Conservation (phyloP, 2,113 vertebrate species). For the Xiphophorus maculatus region DNA sequence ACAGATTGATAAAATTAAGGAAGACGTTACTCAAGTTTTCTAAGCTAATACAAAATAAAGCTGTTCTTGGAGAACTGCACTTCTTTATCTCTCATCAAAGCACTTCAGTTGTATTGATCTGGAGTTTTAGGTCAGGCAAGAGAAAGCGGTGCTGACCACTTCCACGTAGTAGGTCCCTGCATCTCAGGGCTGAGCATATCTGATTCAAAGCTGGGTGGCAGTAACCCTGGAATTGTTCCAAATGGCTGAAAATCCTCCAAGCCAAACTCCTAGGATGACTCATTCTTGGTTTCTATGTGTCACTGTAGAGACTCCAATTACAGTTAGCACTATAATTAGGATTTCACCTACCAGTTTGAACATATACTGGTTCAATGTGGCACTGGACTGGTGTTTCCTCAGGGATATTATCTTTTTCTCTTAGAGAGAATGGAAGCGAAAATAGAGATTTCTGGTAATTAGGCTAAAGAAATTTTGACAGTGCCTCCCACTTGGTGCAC, state of each 20-base stretch:
- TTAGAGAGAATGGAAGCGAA: not conserved
- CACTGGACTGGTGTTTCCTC: not conserved
- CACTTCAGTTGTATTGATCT: not conserved
- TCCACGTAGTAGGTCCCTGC: not conserved
- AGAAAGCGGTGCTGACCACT: not conserved
- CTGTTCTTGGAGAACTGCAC: not conserved
- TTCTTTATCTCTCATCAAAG: not conserved
- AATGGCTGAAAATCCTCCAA: not conserved
- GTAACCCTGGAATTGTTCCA: not conserved
- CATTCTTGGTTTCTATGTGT: not conserved
- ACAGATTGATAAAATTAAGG: not conserved
- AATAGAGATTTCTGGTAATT: no score
- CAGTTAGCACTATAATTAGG: not conserved
- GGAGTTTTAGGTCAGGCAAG: not conserved
- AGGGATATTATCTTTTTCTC: not conserved
- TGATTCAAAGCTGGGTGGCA: not conserved
- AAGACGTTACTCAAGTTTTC: not conserved
- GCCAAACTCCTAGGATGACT: not conserved
- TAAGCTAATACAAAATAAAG: not conserved
- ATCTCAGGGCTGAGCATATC: not conserved
- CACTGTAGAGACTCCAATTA: not conserved
- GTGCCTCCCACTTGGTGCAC: not conserved
- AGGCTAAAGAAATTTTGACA: no score
- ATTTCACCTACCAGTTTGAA: not conserved
- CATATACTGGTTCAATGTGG: not conserved